Evolutionary conservation across 1,140 invertebrate species (phyloP), one percentile per base, ranked within the genome.

Genomic region (Lepidostoma basale): DNA sequence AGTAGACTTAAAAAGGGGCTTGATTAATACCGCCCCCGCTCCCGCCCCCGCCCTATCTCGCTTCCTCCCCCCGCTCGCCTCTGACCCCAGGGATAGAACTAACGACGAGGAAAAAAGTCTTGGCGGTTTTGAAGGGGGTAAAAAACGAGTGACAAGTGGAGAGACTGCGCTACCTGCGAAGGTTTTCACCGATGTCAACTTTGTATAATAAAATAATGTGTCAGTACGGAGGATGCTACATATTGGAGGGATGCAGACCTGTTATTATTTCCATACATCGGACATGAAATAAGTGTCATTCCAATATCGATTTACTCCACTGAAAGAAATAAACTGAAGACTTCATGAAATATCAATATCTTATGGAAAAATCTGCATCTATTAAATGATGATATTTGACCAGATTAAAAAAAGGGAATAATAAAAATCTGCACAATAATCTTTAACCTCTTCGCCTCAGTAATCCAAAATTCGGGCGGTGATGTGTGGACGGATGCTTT

Each of bases 1-100:
- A 70, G 69, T 70, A 67, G 47, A 67, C 60, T 70, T 70, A 45
- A 62, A 70, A 67, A 67, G 64, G 54, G 59, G 58, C 64, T 67
- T 70, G 69, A 70, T 70, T 70, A 70, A 70, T 62, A 56, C 39
- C 26, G 44, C 69, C 56, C 23, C 56, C 40, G 25, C 28, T 10
- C 54, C 54, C 16, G 10, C 9, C 54, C 0, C 4, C 25, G n/a
- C n/a, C n/a, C n/a, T n/a, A n/a, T n/a, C n/a, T n/a, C 56, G n/a
- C 56, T 23, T 28, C 28, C 8, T 33, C 54, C 16, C 3, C 9
- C 54, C 0, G 1, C 25, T 25, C n/a, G 8, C 26, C 52, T 30
- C 49, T 47, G 49, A 54, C 25, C 49, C 14, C 5, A 33, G 49
- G n/a, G 25, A 16, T 22, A 22, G 28, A 36, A 36, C 30, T 30